Evolutionary conservation across 2,888 invertebrate genomes (phyloP), one percentile per base, ranked within the genome.

Genomic region (Drosophila tripunctata): DNA sequence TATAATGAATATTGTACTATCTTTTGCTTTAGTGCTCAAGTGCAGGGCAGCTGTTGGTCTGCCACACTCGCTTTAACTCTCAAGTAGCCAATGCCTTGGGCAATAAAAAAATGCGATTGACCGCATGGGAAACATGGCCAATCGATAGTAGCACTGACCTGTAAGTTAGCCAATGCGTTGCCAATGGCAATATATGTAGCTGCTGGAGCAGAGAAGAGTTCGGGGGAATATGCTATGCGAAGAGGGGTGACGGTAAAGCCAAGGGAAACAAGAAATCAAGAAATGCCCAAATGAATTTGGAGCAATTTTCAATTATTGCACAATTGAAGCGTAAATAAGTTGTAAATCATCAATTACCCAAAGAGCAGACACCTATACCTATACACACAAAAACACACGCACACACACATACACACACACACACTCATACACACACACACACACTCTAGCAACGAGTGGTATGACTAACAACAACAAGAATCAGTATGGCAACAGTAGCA

Each of bases 271-370:
- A 31, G 57, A 51, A 54, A 55, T 60, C 62, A 62, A 58, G 69
- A 76, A 78, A 80, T 82, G 81, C 58, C 61, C 64, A 71, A 81
- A 84, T 81, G 81, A 82, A 82, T 85, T 82, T 72, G 63, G 81
- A 79, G 71, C 79, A 81, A 76, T 81, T 88, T 88, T 88, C 87
- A 88, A 88, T 88, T 88, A 88, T 83, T 84, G 78, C 84, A 77
- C 86, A 86, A 88, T 78, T 78, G 83, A 85, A 88, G 87, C 88
- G 88, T 84, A 85, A 88, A 88, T 84, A 83, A 87, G 88, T 87
- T 86, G 88, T 87, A 86, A 86, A 87, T 87, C 88, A 88, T 88
- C 88, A 88, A 88, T 88, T 88, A 87, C 75, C 74, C 63, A 75
- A 79, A 68, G 64, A 77, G 56, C 64, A 68, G 50, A 67, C 61